phyloP scores from a whole-genome alignment of 2,797 vertebrate genomes.

The Coreius guichenoti region DNA sequence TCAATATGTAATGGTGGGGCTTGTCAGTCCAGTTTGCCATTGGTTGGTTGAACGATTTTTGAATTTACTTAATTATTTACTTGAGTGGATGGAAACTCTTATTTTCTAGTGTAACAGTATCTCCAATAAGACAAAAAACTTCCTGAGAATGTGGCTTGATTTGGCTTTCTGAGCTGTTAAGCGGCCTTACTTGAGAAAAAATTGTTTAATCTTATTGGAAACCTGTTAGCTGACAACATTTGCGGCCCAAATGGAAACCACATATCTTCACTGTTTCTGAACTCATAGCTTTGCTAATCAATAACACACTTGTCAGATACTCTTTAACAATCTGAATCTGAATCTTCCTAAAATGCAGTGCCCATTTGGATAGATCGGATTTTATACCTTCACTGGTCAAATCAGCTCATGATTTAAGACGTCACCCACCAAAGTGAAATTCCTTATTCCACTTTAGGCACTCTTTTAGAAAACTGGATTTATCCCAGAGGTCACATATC shows the following conservation, averaged over 20 bases:
- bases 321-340: background rate
- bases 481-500: conserved; percentile 36
- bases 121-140: background rate
- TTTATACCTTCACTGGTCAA: background rate
- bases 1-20: background rate
- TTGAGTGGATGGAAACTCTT: background rate
- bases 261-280: background rate
- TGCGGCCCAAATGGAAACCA: background rate
- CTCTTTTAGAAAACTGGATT: conserved; percentile 36
- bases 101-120: background rate
- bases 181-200: background rate
- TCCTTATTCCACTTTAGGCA: conserved; percentile 32
- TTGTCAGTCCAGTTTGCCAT: background rate
- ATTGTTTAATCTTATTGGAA: background rate
- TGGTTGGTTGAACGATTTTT: background rate
- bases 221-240: background rate
- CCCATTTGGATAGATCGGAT: background rate
- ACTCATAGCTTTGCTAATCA: background rate
- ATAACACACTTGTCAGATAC: background rate
- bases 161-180: background rate
- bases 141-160: background rate
- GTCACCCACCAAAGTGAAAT: background rate
- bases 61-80: background rate
- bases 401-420: conserved; percentile 19
- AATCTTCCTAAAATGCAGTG: background rate